Percentiles rank a stretch among this genome's conserved stretches.
phyloP scores from a whole-genome alignment of 2,888 invertebrate species.

The Cryptophagus acutangulus region DNA sequence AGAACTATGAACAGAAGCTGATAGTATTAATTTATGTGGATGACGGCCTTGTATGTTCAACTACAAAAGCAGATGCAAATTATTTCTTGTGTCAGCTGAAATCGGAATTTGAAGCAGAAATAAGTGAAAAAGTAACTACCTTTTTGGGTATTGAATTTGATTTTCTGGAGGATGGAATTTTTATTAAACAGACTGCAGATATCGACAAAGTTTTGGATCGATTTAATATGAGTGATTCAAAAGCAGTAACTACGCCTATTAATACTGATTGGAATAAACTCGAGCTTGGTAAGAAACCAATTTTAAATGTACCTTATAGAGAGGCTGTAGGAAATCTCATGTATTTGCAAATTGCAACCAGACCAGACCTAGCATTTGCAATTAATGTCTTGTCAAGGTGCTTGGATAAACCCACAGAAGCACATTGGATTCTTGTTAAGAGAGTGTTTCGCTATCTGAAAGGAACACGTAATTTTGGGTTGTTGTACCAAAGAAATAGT shows the following conservation, averaged over 20 bases:
- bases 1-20: conserved; percentile 18
- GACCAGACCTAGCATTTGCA: conserved; percentile 23
- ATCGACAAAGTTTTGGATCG: conserved; percentile 14
- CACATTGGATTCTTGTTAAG: conserved; percentile 1
- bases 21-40: conserved; percentile 37
- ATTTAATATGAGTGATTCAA: conserved; percentile 22
- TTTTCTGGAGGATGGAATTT: conserved; percentile 4
- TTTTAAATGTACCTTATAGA: conserved; percentile 17
- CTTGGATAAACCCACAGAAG: conserved; percentile 1
- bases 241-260: conserved; percentile 23
- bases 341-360: conserved; percentile 17
- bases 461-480: neutral
- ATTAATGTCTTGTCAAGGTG: conserved; percentile 11
- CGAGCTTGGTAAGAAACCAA: conserved; percentile 1
- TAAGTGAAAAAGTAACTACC: neutral
- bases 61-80: conserved; percentile 12
- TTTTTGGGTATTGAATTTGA: conserved; percentile 10
- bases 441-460: neutral
- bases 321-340: conserved; percentile 24
- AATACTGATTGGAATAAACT: conserved; percentile 12
- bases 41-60: conserved; percentile 29
- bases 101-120: conserved; percentile 3
- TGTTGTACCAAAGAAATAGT: too few species aligned
- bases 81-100: conserved; percentile 23
- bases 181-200: conserved; percentile 13